A percentile compares a stretch with the other conserved stretches of the same genome.
These are phyloP conservation scores for Acrobasis repandana DNA, from an alignment of 2,888 invertebrate species.

Conservation along the genomic window DNA sequence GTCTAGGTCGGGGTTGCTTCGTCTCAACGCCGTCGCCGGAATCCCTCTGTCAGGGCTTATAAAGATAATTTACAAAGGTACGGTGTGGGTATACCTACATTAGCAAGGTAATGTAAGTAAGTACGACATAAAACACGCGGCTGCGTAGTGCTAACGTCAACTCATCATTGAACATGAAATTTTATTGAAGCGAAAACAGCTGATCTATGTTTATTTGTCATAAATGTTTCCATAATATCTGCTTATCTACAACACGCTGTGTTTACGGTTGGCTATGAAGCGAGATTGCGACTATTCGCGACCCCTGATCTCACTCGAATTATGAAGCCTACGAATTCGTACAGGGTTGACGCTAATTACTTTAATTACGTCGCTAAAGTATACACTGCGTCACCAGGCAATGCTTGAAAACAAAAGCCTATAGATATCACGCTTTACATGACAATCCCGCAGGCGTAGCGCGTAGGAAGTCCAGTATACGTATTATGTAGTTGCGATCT, in stretches of 20 bases:
- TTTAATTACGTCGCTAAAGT: neutral
- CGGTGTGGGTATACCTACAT: neutral
- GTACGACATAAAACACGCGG: neutral
- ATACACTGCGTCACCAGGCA: conserved; percentile 1
- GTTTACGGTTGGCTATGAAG: conserved; percentile 39
- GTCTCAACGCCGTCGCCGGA: neutral
- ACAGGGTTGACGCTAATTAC: conserved; percentile 40
- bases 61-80: neutral
- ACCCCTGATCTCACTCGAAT: conserved; percentile 46
- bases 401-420: conserved; percentile 19
- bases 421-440: conserved; percentile 14
- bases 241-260: conserved; percentile 37
- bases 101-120: neutral
- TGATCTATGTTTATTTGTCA: conserved; percentile 32
- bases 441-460: conserved; percentile 26
- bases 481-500: conserved; percentile 31
- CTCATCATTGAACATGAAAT: neutral
- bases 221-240: conserved; percentile 32
- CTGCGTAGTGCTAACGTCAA: neutral
- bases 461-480: conserved; percentile 25
- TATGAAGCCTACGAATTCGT: conserved; percentile 40
- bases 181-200: conserved; percentile 26
- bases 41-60: neutral
- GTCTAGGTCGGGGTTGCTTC: neutral
- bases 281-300: conserved; percentile 34